These are phyloP conservation scores for Cordilura impudica DNA, from an alignment of 2,888 invertebrate genomes.

Conservation along the genomic window DNA sequence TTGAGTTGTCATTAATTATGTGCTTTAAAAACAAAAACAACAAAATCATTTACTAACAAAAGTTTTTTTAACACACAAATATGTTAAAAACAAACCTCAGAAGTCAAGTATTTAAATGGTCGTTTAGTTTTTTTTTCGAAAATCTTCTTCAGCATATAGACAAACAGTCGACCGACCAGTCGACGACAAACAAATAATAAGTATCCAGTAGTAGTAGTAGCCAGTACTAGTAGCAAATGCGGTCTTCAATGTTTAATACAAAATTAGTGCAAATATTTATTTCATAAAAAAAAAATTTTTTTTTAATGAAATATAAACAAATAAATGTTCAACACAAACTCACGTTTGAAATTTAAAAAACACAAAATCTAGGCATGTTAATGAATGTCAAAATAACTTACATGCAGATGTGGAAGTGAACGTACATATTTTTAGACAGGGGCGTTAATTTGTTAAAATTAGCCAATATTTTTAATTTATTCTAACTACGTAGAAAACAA, in stretches of 20 bases:
- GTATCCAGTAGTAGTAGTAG: not conserved
- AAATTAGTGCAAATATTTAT: slow-evolving; percentile 37
- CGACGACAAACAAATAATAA: not conserved
- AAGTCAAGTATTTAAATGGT: slow-evolving; percentile 1
- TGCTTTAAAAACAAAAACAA: not conserved
- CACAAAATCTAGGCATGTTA: slow-evolving; percentile 8
- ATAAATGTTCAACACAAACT: not conserved
- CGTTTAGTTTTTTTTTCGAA: not conserved
- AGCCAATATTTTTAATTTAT: not conserved
- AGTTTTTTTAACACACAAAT: not conserved
- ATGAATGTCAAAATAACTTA: slow-evolving; percentile 30
- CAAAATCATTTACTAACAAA: too few relatives aligned
- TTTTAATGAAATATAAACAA: too few relatives aligned
- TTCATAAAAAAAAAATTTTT: not conserved
- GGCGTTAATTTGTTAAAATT: slow-evolving; percentile 25
- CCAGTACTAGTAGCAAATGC: not conserved
- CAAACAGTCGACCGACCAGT: not conserved
- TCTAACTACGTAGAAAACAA: not conserved
- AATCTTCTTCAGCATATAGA: slow-evolving; percentile 12
- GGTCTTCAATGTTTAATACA: not conserved
- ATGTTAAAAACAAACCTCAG: slow-evolving; percentile 5
- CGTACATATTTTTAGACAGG: not conserved
- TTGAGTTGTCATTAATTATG: too few relatives aligned
- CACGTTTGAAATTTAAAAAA: not conserved
- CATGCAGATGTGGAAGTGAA: slow-evolving; percentile 7